phyloP scores from a whole-genome alignment of 1,140 invertebrate genomes.

The Calycopis cecrops region DNA sequence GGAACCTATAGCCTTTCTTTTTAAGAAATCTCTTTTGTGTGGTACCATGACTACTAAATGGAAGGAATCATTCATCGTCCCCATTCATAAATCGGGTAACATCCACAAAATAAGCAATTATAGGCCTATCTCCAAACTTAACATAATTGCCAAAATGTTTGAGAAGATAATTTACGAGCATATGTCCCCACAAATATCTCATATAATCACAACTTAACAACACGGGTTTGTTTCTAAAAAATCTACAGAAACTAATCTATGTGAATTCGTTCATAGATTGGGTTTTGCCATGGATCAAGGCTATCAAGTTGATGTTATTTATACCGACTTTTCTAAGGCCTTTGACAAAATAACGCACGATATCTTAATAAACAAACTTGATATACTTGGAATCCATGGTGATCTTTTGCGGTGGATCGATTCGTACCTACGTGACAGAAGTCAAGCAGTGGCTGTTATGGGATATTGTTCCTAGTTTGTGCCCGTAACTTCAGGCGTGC shows the following conservation, averaged over 20 bases:
- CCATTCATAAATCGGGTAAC: conserved; percentile 22
- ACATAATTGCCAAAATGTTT: conserved; percentile 16
- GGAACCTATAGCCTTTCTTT: conserved; percentile 15
- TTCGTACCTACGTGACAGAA: too few species aligned
- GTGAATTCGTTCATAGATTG: conserved; percentile 5
- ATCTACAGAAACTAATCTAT: conserved; percentile 19
- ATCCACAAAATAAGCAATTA: conserved; percentile 25
- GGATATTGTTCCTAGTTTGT: conserved; percentile 13
- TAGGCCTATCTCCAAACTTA: conserved; percentile 24
- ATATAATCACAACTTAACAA: conserved; percentile 18
- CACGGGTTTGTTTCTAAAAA: conserved; percentile 17
- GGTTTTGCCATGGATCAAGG: not conserved
- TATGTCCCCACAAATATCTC: conserved; percentile 10
- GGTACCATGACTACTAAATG: conserved; percentile 20
- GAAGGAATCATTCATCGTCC: conserved; percentile 24
- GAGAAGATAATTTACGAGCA: conserved; percentile 22
- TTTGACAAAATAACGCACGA: conserved; percentile 14
- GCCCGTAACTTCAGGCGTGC: conserved; percentile 3
- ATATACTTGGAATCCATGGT: conserved; percentile 2
- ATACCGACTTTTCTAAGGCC: conserved; percentile 13
- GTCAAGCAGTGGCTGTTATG: not conserved
- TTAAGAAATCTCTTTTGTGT: conserved; percentile 14
- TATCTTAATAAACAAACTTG: conserved; percentile 5
- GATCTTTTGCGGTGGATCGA: too few species aligned
- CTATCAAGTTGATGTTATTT: conserved; percentile 1